Base-by-base conservation (phyloP, 2,797 vertebrate genomes). In the Xenentodon cancila region DNA sequence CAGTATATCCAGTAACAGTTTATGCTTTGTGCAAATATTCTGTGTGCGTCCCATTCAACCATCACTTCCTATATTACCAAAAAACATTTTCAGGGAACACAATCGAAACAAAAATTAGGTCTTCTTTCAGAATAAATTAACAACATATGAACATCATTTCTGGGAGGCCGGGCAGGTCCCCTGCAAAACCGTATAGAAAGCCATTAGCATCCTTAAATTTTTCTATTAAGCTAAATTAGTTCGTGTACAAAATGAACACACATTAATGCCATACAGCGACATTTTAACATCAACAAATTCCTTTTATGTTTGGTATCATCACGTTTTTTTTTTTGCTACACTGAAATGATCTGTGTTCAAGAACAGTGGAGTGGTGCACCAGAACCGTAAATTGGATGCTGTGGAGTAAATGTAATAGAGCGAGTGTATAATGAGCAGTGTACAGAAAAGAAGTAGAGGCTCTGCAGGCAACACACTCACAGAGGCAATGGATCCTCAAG, bases 391-490 rank as follows among this genome's bases (percentile, higher is more conserved):
- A 82, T 63, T 67, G 68, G 80, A 75, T 62, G 74, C 72, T 22
- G 77, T 27, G 15, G 78, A 74, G 58, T 69, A 82, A 75, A 76
- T 82, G 49, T 61, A 77, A 75, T 70, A 64, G 52, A 50, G 52
- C 52, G 13, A 68, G 68, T 68, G 45, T 64, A 62, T 84, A 80
- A 86, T 74, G 80, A 84, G 66, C 63, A 12, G 69, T 13, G 67
- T 55, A 46, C 57, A 55, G 73, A 63, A 55, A 9, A 61, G 68
- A 77, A 81, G 37, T 49, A 13, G 32, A 71, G 71, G 71, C 81
- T 78, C 71, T 68, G 81, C 80, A 89, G 79, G 85, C 77, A 73
- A 68, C 60, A 75, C 68, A 62, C 71, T 71, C 78, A 53, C 70
- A 78, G 64, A 67, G 48, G 64, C 57, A 53, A 52, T 15, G 22